Evolutionary conservation across 2,797 vertebrate species (phyloP).

Genomic region (Aphelocoma californica): DNA sequence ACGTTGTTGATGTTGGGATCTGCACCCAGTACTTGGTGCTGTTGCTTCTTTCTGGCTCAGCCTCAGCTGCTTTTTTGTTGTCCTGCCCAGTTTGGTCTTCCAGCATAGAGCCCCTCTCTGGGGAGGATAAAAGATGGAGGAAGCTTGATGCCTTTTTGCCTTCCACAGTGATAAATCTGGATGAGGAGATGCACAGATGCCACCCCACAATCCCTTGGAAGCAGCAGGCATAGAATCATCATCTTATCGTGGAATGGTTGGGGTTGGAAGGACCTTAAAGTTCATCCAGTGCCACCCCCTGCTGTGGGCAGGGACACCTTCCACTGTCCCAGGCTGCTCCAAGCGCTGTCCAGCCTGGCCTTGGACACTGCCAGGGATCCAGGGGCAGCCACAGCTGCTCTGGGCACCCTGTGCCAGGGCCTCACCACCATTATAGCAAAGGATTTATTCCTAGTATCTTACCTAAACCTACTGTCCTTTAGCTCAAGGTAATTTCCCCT

Average conservation of each 20-base stretch:
- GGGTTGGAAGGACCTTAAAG: background rate
- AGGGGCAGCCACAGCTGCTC: background rate
- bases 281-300: accelerated
- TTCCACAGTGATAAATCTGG: no score
- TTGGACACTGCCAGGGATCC: no score
- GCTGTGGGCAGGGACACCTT: background rate
- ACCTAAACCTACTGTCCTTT: background rate
- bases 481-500: background rate
- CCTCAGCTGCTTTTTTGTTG: accelerated
- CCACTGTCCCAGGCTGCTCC: accelerated
- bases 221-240: background rate
- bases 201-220: background rate
- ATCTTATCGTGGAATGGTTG: background rate
- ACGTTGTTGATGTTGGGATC: accelerated
- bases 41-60: background rate
- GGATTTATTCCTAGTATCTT: background rate
- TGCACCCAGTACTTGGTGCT: background rate
- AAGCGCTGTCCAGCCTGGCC: accelerated
- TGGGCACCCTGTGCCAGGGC: background rate
- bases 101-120: background rate
- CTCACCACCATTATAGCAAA: accelerated
- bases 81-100: background rate
- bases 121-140: background rate
- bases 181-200: background rate
- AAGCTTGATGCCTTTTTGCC: background rate